A percentile compares a stretch with the other conserved stretches of the same genome.
phyloP scores from a whole-genome alignment of 2,888 invertebrate genomes.

The Nephrotoma flavescens region DNA sequence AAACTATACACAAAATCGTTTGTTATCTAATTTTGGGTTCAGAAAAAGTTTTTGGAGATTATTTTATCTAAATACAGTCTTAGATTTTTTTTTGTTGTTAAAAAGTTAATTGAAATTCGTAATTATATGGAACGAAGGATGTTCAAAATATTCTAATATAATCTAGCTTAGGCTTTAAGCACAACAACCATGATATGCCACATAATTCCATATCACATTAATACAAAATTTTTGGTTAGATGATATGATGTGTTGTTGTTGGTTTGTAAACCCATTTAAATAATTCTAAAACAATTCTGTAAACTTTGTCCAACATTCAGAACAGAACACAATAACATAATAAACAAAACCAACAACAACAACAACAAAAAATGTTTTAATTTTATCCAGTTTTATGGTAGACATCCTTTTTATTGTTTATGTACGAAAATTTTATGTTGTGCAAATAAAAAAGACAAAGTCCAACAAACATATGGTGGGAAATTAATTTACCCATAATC shows the following conservation, averaged over 20 bases:
- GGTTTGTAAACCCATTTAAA: not conserved
- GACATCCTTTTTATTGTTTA: not conserved
- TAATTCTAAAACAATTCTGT: not conserved
- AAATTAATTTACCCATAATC: not conserved
- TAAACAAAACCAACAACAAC: not conserved
- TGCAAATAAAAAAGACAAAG: not conserved
- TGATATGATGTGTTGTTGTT: not conserved
- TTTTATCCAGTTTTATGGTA: not conserved
- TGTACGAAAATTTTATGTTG: not conserved
- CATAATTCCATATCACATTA: not conserved
- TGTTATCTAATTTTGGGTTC: not conserved
- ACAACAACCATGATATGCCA: not conserved
- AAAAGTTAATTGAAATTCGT: not conserved
- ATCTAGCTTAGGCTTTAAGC: not conserved
- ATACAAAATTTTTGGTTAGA: not conserved
- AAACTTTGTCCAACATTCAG: not conserved
- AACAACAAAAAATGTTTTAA: not conserved
- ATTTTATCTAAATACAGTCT: not conserved
- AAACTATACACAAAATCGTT: not conserved
- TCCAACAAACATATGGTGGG: not conserved
- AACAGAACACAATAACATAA: not conserved
- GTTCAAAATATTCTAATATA: not conserved
- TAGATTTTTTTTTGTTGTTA: not conserved
- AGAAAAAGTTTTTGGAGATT: not conserved
- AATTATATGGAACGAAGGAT: not conserved